Evolutionary conservation across 2,888 invertebrate species (phyloP), one percentile per base, ranked within the genome.

Genomic region (Apamea epomidion): DNA sequence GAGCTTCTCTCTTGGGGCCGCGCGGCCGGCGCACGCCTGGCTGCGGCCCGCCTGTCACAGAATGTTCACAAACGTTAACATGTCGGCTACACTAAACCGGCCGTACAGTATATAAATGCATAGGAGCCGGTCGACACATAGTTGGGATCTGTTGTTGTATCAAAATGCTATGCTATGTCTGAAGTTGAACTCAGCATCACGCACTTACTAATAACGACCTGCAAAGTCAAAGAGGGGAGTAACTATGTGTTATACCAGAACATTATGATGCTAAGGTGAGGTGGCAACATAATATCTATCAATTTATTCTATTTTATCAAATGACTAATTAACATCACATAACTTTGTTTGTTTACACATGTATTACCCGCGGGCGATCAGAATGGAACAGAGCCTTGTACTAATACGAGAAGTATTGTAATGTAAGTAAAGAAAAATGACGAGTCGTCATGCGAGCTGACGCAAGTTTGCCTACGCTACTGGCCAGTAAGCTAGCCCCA

Each of bases 181-280:
- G 95, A 92, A 93, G 95, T 84, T 82, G 90, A 88, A 91, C 94
- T 94, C 96, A 94, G 95, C 97, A 90, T 94, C 96, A 93, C 94
- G 93, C 90, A 93, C 95, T 95, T 95, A 96, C 95, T 97, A 97
- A 97, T 96, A 97, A 95, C 97, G 97, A 97, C 97, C 97, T 97
- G 97, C 93, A 97, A 97, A 96, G 94, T 96, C 96, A 97, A 97
- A 97, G 93, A 97, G 92, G 93, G 92, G 92, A 92, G 93, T 97
- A 94, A 97, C 96, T 93, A 96, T 93, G 93, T 93, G 94, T 92
- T 91, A 91, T 91, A 84, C 86, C 81, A 78, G 78, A 71, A 87
- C 48, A 84, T 45, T 62, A 83, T 25, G 72, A 60, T 60, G 82
- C 82, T 87, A 86, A 69, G 70, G 85, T 87, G 82, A 87, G 82